phyloP scores from a whole-genome alignment of 2,113 vertebrate species.

The Pongo abelii region DNA sequence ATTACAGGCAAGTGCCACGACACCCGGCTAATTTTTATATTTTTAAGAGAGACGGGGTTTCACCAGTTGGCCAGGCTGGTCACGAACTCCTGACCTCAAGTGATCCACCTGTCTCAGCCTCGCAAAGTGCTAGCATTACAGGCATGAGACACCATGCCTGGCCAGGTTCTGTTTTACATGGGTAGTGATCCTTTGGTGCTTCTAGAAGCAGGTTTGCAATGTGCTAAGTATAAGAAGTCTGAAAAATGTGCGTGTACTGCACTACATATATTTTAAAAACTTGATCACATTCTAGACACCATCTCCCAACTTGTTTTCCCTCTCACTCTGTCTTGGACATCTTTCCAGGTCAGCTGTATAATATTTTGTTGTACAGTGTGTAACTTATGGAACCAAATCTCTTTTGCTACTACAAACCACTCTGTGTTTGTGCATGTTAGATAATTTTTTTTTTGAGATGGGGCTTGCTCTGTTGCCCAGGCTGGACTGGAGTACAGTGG shows the following conservation, averaged over 20 bases:
- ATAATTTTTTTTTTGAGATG: not conserved
- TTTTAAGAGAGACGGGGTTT: too few relatives aligned
- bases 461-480: too few relatives aligned
- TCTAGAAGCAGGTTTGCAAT: not conserved
- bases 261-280: not conserved
- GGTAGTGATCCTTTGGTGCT: not conserved
- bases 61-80: too few relatives aligned
- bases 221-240: not conserved
- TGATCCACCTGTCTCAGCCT: too few relatives aligned
- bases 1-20: too few relatives aligned
- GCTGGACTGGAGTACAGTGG: too few relatives aligned
- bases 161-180: not conserved
- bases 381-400: not conserved
- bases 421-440: not conserved
- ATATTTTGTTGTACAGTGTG: accelerated
- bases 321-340: not conserved
- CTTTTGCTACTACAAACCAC: not conserved
- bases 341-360: not conserved
- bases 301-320: not conserved
- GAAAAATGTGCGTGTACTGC: accelerated
- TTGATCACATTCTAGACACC: not conserved
- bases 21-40: too few relatives aligned
- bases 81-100: too few relatives aligned
- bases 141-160: too few relatives aligned
- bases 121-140: too few relatives aligned